These are phyloP conservation scores for Oscheius sp. DNA, from an alignment of 1,140 invertebrate species.

Conservation along the genomic window DNA sequence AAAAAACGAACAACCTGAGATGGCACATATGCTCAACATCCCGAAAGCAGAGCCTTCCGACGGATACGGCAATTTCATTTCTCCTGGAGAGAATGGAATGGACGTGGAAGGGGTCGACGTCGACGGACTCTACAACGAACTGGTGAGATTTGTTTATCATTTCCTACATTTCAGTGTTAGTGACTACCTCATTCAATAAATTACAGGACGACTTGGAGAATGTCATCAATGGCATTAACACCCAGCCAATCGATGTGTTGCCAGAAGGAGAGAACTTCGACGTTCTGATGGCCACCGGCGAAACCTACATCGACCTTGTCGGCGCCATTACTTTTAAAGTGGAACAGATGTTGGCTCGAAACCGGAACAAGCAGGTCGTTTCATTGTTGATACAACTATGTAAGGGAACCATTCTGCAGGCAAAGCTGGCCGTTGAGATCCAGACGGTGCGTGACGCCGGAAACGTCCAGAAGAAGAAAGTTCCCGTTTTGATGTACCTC, in stretches of 20 bases:
- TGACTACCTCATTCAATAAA: too few relatives aligned
- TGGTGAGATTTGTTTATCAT: too few relatives aligned
- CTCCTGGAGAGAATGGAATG: too few relatives aligned
- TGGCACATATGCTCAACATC: too few relatives aligned
- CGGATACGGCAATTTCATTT: too few relatives aligned
- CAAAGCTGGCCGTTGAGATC: not conserved
- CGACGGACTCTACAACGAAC: too few relatives aligned
- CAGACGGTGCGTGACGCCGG: slow-evolving; percentile 15
- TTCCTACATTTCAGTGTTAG: too few relatives aligned
- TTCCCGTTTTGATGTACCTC: slow-evolving; percentile 30
- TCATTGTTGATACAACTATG: not conserved
- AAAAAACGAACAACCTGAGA: too few relatives aligned
- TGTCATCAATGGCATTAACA: too few relatives aligned
- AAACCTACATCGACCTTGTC: not conserved
- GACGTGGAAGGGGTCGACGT: too few relatives aligned
- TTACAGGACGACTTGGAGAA: too few relatives aligned
- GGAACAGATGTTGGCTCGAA: not conserved
- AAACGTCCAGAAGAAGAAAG: slow-evolving; percentile 42
- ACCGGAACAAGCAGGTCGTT: not conserved
- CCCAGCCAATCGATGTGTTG: not conserved
- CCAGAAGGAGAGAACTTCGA: not conserved
- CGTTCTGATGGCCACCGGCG: not conserved
- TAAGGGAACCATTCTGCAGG: not conserved
- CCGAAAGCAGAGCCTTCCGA: too few relatives aligned
- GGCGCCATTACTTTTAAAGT: not conserved